Evolutionary conservation across 2,888 invertebrate genomes (phyloP), one percentile per base, ranked within the genome.

Genomic region (Troglohyphantes excavatus): DNA sequence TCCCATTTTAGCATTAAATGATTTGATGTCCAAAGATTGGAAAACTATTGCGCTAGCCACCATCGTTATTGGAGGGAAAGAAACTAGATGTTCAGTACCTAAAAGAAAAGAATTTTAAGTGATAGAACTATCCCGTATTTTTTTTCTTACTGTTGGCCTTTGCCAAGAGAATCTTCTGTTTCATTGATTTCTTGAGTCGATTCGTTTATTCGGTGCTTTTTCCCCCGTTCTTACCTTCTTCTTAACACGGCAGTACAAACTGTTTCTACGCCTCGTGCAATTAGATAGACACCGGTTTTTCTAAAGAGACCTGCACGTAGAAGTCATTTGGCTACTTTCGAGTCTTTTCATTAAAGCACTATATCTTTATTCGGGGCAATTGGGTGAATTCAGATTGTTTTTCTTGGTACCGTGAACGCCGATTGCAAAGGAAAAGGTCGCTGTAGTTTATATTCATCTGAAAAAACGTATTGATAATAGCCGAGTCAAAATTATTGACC

Each of bases 121-220:
- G 70, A n/a, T 39, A 29, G 70, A 33, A n/a, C 19, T 39, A n/a
- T 21, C 13, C 13, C 39, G 9, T 11, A 39, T 39, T 7, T 11
- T 39, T 61, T 63, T 76, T 75, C 33, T 75, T 53, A 23, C 59
- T 27, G 5, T 21, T 39, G 59, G 46, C 7, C 39, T 23, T 76
- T 76, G 21, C 19, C 33, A n/a, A 33, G 23, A 29, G 21, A 46
- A 13, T 17, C 67, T 46, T 76, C 63, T 46, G 65, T 79, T 79
- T 79, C 27, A 67, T 67, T 67, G 79, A 79, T 67, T 67, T 79
- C 65, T 79, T 23, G 27, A 43, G 27, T 65, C 26, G 46, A 79
- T 79, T 67, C 79, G 67, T 43, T 79, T 67, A 46, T 67, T 65
- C 17, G 53, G 26, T 39, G 23, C 33, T n/a, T 39, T 63, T 65